A percentile compares a stretch with the other conserved stretches of the same genome.
Conservation (phyloP, 2,888 invertebrate species). For the Drosophila putrida region DNA sequence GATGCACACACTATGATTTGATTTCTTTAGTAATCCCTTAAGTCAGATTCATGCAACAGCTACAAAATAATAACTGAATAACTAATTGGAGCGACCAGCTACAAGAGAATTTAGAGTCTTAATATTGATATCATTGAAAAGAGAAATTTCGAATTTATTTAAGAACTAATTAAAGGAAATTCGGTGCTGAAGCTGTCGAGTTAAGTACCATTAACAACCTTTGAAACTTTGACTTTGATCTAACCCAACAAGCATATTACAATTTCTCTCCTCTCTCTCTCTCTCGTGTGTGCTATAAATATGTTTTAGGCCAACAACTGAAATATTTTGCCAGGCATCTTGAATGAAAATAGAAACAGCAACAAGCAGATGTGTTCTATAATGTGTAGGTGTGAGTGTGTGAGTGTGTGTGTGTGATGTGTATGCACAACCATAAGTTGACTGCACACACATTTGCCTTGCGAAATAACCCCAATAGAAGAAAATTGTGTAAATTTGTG, state of each 20-base stretch:
- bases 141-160: neutral
- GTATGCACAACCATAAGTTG: slow-evolving; percentile 36
- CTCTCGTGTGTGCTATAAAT: neutral
- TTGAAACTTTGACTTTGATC: slow-evolving; percentile 16
- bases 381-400: neutral
- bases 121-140: neutral
- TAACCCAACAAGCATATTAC: slow-evolving; percentile 8
- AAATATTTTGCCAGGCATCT: slow-evolving; percentile 2
- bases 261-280: neutral
- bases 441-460: slow-evolving; percentile 51
- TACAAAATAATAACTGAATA: no score
- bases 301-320: slow-evolving; percentile 18
- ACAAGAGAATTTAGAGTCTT: no score
- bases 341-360: slow-evolving; percentile 14
- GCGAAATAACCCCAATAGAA: slow-evolving; percentile 69
- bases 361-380: slow-evolving; percentile 11
- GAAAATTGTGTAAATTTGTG: slow-evolving; percentile 76
- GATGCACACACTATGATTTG: neutral
- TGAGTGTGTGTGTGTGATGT: neutral
- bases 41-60: neutral
- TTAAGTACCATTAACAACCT: slow-evolving; percentile 18
- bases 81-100: no score
- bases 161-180: slow-evolving; percentile 1
- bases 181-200: neutral
- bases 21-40: neutral